phyloP scores from a whole-genome alignment of 2,113 vertebrate genomes.

The Sigmodon hispidus region DNA sequence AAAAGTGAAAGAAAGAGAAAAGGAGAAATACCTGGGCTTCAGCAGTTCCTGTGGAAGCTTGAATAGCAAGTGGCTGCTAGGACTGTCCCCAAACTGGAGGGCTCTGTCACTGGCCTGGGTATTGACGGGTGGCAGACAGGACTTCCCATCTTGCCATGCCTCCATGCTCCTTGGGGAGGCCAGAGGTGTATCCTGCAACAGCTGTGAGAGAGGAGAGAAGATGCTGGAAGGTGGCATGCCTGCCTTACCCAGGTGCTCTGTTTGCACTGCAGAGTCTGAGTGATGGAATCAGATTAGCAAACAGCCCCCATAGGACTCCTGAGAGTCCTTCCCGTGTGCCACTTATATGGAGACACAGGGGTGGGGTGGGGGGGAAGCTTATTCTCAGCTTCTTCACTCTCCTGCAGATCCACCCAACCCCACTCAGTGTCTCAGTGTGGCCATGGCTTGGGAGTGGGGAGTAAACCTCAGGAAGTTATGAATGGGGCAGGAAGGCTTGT shows the following conservation, averaged over 20 bases:
- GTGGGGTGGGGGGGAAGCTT: neutral
- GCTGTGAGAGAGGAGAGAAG: constrained; percentile 2
- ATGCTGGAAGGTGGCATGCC: neutral
- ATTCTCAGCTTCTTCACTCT: neutral
- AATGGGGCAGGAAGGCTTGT: neutral
- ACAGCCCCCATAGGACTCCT: fast-evolving
- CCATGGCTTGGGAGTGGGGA: neutral
- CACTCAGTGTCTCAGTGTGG: neutral
- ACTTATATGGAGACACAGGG: neutral
- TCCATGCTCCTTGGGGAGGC: constrained; percentile 39
- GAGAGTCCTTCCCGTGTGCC: neutral
- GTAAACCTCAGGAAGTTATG: neutral
- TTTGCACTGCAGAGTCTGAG: neutral
- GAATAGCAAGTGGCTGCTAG: constrained; percentile 89
- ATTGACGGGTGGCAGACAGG: neutral
- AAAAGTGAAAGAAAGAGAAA: neutral
- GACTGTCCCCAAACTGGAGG: constrained; percentile 87
- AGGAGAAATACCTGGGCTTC: constrained; percentile 83
- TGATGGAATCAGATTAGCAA: neutral
- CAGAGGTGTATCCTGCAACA: constrained; percentile 71
- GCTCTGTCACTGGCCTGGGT: constrained; percentile 81
- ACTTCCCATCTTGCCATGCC: constrained; percentile 39
- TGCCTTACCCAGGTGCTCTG: neutral
- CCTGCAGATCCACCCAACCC: neutral
- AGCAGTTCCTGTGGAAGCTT: constrained; percentile 83